These are phyloP conservation scores for Perodicticus potto DNA, from an alignment of 2,797 vertebrate genomes.

Conservation along the genomic window DNA sequence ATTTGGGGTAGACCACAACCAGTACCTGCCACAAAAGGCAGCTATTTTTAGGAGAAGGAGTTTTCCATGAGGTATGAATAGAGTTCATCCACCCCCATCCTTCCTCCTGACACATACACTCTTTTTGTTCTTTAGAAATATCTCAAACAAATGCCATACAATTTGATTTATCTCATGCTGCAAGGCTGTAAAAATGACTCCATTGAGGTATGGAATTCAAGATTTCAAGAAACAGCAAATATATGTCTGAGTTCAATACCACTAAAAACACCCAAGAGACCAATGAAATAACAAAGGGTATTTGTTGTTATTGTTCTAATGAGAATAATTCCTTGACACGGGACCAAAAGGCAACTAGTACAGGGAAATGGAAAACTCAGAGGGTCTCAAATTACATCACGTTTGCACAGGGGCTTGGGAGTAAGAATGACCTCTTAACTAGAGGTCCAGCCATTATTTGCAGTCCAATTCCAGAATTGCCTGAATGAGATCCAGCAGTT, in stretches of 20 bases:
- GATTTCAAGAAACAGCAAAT: conserved; percentile 72
- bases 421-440: conserved; percentile 30
- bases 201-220: conserved; percentile 64
- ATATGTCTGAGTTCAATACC: conserved; percentile 64
- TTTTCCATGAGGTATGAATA: conserved; percentile 68
- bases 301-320: conserved; percentile 75
- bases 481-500: background rate
- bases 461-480: conserved; percentile 16
- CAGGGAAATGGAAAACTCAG: conserved; percentile 60
- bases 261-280: conserved; percentile 74
- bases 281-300: conserved; percentile 72
- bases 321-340: conserved; percentile 67
- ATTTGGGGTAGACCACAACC: conserved; percentile 23
- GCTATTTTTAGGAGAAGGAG: conserved; percentile 72
- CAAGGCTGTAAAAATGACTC: conserved; percentile 60
- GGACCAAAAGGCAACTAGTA: conserved; percentile 53
- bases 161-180: conserved; percentile 71
- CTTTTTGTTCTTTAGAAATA: conserved; percentile 77
- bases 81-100: conserved; percentile 27
- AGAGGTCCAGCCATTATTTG: background rate
- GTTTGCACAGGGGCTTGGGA: background rate
- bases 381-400: conserved; percentile 1
- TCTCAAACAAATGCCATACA: conserved; percentile 67
- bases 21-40: conserved; percentile 33
- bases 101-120: conserved; percentile 39